Conservation (phyloP, 2,113 vertebrate genomes). For the Poicephalus meyeri region DNA sequence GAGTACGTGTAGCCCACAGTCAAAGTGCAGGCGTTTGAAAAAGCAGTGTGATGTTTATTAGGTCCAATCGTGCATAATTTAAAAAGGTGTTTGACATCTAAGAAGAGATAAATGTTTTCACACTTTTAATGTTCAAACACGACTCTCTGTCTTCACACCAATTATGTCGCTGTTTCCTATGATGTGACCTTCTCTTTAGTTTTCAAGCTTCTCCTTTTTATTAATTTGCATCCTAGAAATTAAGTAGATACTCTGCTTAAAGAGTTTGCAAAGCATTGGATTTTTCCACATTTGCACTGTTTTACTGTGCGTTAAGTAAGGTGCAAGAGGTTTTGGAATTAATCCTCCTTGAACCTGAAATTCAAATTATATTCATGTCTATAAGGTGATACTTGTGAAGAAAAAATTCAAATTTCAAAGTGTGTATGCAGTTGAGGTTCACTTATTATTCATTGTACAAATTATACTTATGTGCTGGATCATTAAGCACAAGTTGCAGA, state of each 20-base stretch:
- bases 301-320: neutral
- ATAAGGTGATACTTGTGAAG: neutral
- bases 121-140: conserved; percentile 74
- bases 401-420: neutral
- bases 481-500: neutral
- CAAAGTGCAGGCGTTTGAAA: conserved; percentile 32
- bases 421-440: neutral
- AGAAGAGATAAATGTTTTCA: conserved; percentile 81
- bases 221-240: conserved; percentile 18
- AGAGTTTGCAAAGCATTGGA: neutral
- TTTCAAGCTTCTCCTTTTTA: conserved; percentile 80
- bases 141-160: conserved; percentile 72
- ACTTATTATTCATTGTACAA: neutral
- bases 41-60: conserved; percentile 52
- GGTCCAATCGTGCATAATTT: conserved; percentile 52
- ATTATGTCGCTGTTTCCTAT: conserved; percentile 75
- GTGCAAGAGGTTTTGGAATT: neutral
- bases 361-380: neutral
- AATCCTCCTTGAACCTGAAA: neutral
- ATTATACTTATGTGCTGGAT: neutral
- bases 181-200: conserved; percentile 68
- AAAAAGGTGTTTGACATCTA: conserved; percentile 50
- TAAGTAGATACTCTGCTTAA: neutral
- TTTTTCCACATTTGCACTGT: neutral
- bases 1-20: neutral